Evolutionary conservation across 2,888 invertebrate genomes (phyloP).

Genomic region (Coecobrya sp.): DNA sequence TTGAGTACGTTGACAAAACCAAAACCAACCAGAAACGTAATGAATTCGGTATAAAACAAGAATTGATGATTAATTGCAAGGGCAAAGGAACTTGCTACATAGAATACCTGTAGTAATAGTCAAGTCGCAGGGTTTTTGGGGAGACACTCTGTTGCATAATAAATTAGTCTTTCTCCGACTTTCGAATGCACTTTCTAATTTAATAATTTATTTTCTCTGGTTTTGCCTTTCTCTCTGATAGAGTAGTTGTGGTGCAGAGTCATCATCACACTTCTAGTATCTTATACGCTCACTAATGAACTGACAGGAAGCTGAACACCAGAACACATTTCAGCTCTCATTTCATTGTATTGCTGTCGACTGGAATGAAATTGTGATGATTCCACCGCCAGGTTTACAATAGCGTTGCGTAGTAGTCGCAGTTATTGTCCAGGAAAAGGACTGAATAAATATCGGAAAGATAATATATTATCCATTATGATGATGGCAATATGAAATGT

Average conservation of each 20-base stretch:
- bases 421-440: not conserved
- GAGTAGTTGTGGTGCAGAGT: not conserved
- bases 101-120: too few relatives aligned
- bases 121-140: too few relatives aligned
- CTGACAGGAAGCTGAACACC: not conserved
- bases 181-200: not conserved
- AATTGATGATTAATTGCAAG: too few relatives aligned
- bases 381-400: not conserved
- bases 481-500: not conserved
- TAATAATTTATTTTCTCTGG: too few relatives aligned
- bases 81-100: too few relatives aligned
- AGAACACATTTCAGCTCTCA: not conserved
- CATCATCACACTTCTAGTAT: not conserved
- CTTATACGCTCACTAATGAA: not conserved
- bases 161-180: not conserved
- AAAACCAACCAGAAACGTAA: too few relatives aligned
- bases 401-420: not conserved
- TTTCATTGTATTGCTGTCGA: not conserved
- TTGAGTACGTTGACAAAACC: too few relatives aligned
- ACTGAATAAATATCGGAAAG: slow-evolving; percentile 20
- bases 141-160: too few relatives aligned
- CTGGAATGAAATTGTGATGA: not conserved
- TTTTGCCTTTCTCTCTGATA: not conserved
- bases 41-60: too few relatives aligned
- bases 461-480: slow-evolving; percentile 30